Conservation (phyloP, 1,140 invertebrate species). For the Proctacanthus coquilletti region DNA sequence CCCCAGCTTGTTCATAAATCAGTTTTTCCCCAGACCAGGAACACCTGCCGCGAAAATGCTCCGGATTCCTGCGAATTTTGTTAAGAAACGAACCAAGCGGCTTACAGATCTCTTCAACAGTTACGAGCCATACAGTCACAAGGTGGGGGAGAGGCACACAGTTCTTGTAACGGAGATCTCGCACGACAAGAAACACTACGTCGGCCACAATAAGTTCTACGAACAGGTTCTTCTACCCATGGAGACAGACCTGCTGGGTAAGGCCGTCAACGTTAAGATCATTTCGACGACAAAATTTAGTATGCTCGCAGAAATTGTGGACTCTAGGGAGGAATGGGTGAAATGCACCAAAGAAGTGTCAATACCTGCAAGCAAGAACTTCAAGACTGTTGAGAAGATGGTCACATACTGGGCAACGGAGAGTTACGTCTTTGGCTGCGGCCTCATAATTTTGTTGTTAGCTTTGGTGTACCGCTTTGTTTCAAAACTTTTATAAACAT, state of each 20-base stretch:
- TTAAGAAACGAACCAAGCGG: slow-evolving; percentile 77
- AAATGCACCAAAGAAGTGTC: slow-evolving; percentile 11
- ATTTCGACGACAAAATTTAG: slow-evolving; percentile 66
- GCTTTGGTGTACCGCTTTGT: too few relatives aligned
- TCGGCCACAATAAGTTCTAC: slow-evolving; percentile 92
- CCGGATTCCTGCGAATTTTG: slow-evolving; percentile 60
- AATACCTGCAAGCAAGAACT: too few relatives aligned
- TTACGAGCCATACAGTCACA: slow-evolving; percentile 70
- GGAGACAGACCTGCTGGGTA: slow-evolving; percentile 61
- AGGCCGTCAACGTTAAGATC: slow-evolving; percentile 66
- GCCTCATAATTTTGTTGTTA: too few relatives aligned
- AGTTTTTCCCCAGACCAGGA: slow-evolving; percentile 90
- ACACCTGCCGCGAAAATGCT: slow-evolving; percentile 87
- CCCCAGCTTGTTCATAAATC: slow-evolving; percentile 92
- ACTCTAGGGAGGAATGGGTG: slow-evolving; percentile 29
- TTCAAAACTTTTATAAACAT: too few relatives aligned
- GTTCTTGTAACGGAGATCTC: slow-evolving; percentile 89
- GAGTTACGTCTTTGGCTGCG: too few relatives aligned
- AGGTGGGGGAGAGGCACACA: slow-evolving; percentile 58
- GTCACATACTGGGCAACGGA: too few relatives aligned
- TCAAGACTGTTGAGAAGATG: too few relatives aligned
- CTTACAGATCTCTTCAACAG: slow-evolving; percentile 84
- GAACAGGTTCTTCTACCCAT: slow-evolving; percentile 85
- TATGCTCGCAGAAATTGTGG: slow-evolving; percentile 58
- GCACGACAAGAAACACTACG: slow-evolving; percentile 77